Evolutionary conservation across 2,113 vertebrate genomes (phyloP).

Genomic region (Protobothrops mucrosquamatus): DNA sequence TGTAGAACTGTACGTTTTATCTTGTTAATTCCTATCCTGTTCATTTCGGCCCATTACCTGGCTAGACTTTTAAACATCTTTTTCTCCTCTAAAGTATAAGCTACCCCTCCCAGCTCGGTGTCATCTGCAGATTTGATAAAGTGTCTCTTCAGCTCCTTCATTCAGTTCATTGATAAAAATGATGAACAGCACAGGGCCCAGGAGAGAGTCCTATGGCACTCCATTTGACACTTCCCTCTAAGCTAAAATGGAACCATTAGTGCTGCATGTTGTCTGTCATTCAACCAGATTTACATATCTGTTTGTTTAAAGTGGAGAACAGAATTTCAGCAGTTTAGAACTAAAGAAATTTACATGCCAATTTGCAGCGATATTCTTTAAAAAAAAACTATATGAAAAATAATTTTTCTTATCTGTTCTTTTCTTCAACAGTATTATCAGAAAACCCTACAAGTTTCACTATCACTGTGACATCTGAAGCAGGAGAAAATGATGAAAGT

Average conservation of each 20-base stretch:
- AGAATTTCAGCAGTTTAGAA: not conserved
- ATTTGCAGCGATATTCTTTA: not conserved
- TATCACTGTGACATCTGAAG: conserved; percentile 93
- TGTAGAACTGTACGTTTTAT: not conserved
- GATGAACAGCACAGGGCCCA: not conserved
- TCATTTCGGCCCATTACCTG: not conserved
- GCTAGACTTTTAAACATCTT: not conserved
- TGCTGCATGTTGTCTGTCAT: not conserved
- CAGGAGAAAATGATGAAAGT: conserved; percentile 91
- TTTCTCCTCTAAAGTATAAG: not conserved
- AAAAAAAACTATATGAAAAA: not conserved
- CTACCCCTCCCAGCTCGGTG: not conserved
- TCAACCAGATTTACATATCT: not conserved
- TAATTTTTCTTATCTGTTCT: not conserved
- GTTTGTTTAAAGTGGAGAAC: not conserved
- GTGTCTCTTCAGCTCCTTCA: not conserved
- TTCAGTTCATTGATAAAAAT: not conserved
- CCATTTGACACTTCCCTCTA: not conserved
- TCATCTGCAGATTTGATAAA: not conserved
- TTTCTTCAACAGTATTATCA: conserved; percentile 81
- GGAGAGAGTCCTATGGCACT: not conserved
- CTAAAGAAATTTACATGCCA: not conserved
- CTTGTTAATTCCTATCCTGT: not conserved
- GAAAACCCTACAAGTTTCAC: conserved; percentile 90
- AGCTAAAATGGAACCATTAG: not conserved